Conservation (phyloP, 2,113 vertebrate genomes). For the Halichoerus grypus region DNA sequence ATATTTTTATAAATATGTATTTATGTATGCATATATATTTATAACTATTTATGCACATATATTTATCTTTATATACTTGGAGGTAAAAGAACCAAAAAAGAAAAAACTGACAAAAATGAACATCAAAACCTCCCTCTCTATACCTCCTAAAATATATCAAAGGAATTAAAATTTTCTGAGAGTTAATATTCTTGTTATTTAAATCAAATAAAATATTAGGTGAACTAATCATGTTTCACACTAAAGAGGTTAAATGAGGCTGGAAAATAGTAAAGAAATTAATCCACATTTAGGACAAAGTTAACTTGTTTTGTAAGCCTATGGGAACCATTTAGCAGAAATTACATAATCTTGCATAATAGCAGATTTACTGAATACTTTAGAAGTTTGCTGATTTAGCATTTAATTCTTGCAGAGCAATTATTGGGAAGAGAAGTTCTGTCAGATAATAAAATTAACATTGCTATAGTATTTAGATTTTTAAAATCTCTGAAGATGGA, state of each 20-base stretch:
- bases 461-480: slow-evolving; percentile 46
- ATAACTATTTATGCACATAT: neutral
- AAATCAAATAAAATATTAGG: slow-evolving; percentile 70
- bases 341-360: slow-evolving; percentile 78
- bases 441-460: slow-evolving; percentile 74
- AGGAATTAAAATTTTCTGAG: slow-evolving; percentile 48
- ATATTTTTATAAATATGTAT: neutral
- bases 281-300: slow-evolving; percentile 63
- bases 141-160: slow-evolving; percentile 45
- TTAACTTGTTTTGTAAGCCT: slow-evolving; percentile 71
- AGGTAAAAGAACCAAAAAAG: slow-evolving; percentile 23
- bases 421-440: slow-evolving; percentile 67
- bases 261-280: slow-evolving; percentile 66
- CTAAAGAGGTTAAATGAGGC: slow-evolving; percentile 64
- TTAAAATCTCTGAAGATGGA: slow-evolving; percentile 33
- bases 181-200: slow-evolving; percentile 64
- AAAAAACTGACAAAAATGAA: neutral
- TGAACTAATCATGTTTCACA: slow-evolving; percentile 51
- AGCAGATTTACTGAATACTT: slow-evolving; percentile 64
- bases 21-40: neutral
- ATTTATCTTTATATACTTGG: neutral
- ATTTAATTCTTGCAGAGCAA: slow-evolving; percentile 61
- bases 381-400: slow-evolving; percentile 73
- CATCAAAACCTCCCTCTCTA: neutral
- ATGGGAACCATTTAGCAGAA: slow-evolving; percentile 72